These are phyloP conservation scores for Brenthis ino DNA, from an alignment of 2,888 invertebrate species.

Conservation along the genomic window DNA sequence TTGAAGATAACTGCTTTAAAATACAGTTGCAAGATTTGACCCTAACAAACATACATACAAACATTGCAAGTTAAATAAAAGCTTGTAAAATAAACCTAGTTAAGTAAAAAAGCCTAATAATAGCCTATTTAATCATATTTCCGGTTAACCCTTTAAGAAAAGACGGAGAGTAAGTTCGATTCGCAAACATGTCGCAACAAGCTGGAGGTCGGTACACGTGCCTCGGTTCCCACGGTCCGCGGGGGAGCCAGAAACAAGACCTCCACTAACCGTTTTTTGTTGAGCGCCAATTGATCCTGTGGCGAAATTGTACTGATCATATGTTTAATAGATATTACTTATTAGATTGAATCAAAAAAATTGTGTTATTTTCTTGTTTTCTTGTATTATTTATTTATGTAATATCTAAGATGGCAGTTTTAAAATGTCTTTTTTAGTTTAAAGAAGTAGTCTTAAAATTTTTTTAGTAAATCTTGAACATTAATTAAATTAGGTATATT, in stretches of 20 bases:
- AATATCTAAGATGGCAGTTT: too few relatives aligned
- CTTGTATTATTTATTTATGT: too few relatives aligned
- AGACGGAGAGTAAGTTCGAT: conserved; percentile 15
- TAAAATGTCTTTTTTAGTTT: too few relatives aligned
- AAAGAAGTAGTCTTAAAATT: too few relatives aligned
- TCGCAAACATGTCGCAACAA: conserved; percentile 51
- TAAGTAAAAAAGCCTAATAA: neutral
- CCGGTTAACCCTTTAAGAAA: neutral
- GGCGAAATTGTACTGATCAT: conserved; percentile 21
- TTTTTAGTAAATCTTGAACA: too few relatives aligned
- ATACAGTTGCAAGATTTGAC: too few relatives aligned
- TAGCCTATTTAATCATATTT: neutral
- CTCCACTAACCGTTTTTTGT: conserved; percentile 44
- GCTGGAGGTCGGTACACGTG: conserved; percentile 60
- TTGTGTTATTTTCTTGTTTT: too few relatives aligned
- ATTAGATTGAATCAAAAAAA: neutral
- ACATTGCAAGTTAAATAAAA: too few relatives aligned
- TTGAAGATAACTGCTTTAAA: too few relatives aligned
- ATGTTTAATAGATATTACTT: conserved; percentile 6
- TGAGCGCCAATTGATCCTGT: conserved; percentile 34
- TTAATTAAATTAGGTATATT: too few relatives aligned
- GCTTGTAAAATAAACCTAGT: too few relatives aligned
- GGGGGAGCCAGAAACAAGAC: conserved; percentile 51
- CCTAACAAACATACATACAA: too few relatives aligned
- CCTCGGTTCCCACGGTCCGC: conserved; percentile 64